A percentile compares a stretch with the other conserved stretches of the same genome.
phyloP scores from a whole-genome alignment of 2,888 invertebrate species.

The Candidula unifasciata region DNA sequence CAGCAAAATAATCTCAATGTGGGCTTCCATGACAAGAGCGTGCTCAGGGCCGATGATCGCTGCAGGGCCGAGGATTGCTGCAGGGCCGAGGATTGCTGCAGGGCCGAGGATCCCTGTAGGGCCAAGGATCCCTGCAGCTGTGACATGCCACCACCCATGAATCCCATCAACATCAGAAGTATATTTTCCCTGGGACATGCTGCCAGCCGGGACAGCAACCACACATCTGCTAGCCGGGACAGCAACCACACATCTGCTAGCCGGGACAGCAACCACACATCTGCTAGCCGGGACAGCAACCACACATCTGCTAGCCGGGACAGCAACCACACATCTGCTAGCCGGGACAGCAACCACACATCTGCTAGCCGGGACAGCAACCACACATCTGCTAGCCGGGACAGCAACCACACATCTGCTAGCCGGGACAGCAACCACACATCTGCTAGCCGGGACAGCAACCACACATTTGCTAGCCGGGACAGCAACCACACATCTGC shows the following conservation, averaged over 20 bases:
- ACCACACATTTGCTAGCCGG: constrained; percentile 50
- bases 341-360: constrained; percentile 57
- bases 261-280: no score
- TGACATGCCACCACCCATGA: constrained; percentile 70
- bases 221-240: constrained; percentile 56
- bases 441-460: constrained; percentile 49
- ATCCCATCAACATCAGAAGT: constrained; percentile 67
- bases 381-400: constrained; percentile 43
- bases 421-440: constrained; percentile 60
- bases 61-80: no score
- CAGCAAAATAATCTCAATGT: constrained; percentile 29
- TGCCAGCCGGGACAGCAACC: constrained; percentile 49
- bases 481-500: constrained; percentile 60
- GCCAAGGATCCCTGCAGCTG: constrained; percentile 20
- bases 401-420: constrained; percentile 53
- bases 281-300: no score
- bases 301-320: constrained; percentile 57
- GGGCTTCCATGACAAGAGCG: not conserved
- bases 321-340: constrained; percentile 51
- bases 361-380: constrained; percentile 61
- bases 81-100: not conserved
- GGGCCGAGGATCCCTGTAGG: not conserved
- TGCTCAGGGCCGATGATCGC: no score
- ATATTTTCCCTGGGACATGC: constrained; percentile 65
- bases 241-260: no score